A percentile compares a stretch with the other conserved stretches of the same genome.
Conservation (phyloP, 1,140 invertebrate species). For the Reticulitermes speratus region DNA sequence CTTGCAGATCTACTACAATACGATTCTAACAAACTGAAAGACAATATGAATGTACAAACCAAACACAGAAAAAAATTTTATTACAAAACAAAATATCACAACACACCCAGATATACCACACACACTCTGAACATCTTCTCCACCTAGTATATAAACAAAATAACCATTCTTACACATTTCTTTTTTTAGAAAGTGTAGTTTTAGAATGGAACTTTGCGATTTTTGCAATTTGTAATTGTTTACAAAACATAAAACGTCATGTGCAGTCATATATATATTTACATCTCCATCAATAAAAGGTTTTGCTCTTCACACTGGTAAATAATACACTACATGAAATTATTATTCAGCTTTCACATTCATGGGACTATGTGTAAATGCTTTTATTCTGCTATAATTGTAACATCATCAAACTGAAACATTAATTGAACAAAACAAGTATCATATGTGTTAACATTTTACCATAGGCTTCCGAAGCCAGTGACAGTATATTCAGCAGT, state of each 20-base stretch:
- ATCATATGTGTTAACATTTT: not conserved
- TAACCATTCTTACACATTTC: not conserved
- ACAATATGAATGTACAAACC: not conserved
- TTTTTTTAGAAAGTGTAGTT: not conserved
- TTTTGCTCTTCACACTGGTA: not conserved
- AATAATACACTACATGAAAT: not conserved
- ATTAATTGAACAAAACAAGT: not conserved
- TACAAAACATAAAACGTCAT: not conserved
- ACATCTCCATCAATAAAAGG: not conserved
- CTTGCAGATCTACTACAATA: not conserved
- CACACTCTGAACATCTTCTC: not conserved
- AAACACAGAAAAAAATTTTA: not conserved
- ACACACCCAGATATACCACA: not conserved
- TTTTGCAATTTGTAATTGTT: not conserved
- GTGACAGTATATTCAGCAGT: not conserved
- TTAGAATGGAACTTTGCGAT: not conserved
- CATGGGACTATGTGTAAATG: not conserved
- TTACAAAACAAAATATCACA: not conserved
- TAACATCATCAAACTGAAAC: not conserved
- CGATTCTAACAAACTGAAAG: slow-evolving; percentile 4
- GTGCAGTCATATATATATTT: not conserved
- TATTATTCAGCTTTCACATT: not conserved
- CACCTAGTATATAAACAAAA: not conserved
- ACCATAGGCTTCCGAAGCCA: not conserved
- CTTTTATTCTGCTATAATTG: not conserved